Base-by-base conservation (phyloP, 2,797 vertebrate species). In the Thamnophis elegans region DNA sequence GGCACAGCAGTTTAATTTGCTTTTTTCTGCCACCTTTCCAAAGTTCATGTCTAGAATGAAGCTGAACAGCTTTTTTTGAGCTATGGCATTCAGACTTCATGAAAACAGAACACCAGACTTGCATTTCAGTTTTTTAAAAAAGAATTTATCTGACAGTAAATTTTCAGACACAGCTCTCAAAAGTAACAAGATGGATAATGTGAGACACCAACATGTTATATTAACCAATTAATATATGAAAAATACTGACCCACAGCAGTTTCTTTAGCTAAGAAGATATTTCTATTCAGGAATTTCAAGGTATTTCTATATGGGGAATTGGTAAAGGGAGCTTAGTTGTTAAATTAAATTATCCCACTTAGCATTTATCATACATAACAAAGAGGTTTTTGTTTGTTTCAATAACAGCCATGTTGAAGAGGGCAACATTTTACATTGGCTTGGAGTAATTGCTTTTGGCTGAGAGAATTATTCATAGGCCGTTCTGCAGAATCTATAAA, bases 1-100 rank as follows among this genome's bases (percentile, higher is more conserved):
- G 96, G 96, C 95, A 97, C 93, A 95, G 95, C 92, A 87, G 94
- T 96, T 96, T 94, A 96, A 94, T 97, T 97, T 97, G 97, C 32
- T 97, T 97, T 98, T 97, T 96, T 96, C 97, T 97, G 97, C 97
- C 97, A 97, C 97, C 97, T 98, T 97, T 97, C 96, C 97, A 97
- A 97, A 95, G 96, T 97, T 97, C 96, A 97, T 93, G 97, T 97
- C 97, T 97, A 96, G 96, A 97, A 95, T 97, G 96, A 97, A 95
- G 96, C 97, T 97, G 97, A 97, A 97, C 96, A 97, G 97, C 94
- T 96, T 96, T 95, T 36, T 55, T 94, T 94, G 93, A 92, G 92
- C 96, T 95, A 94, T 94, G 93, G 91, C 96, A 95, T 94, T 96
- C 96, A 97, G 97, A 98, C 96, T 94, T 96, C 95, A 97, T 92